Conservation (phyloP, 37 sponge, comb jelly and placozoan species). For the Aphrocallistes beatrix region DNA sequence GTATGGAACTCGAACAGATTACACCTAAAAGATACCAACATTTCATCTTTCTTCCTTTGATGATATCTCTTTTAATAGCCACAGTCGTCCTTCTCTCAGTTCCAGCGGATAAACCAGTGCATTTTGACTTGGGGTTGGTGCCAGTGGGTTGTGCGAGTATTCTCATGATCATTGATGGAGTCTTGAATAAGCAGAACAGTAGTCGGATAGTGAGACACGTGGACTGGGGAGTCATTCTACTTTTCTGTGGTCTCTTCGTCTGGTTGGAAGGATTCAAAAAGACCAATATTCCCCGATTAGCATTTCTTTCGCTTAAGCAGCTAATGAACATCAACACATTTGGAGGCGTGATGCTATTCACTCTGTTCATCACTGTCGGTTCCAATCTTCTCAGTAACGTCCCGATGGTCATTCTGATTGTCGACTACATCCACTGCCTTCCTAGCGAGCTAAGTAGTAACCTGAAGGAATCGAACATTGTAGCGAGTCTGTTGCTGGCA, state of each 20-base stretch:
- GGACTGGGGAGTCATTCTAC: slow-evolving; percentile 76
- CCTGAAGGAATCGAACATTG: slow-evolving; percentile 17
- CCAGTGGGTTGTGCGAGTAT: slow-evolving; percentile 47
- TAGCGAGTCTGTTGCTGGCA: slow-evolving; percentile 52
- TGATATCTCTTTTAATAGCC: background rate
- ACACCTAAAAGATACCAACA: no score
- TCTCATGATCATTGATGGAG: slow-evolving; percentile 54
- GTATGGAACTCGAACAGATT: no score
- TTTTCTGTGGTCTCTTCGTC: slow-evolving; percentile 74
- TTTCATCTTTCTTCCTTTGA: background rate
- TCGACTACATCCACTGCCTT: slow-evolving; percentile 12
- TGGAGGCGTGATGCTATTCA: slow-evolving; percentile 46
- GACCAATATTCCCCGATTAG: slow-evolving; percentile 39
- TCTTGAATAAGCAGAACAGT: slow-evolving; percentile 43
- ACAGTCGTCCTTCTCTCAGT: background rate
- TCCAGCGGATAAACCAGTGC: background rate
- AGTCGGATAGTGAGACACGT: slow-evolving; percentile 56
- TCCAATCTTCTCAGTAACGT: slow-evolving; percentile 79
- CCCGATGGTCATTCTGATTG: slow-evolving; percentile 61
- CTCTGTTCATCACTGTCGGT: slow-evolving; percentile 47
- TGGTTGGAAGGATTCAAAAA: slow-evolving; percentile 75
- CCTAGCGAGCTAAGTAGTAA: background rate
- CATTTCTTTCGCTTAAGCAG: slow-evolving; percentile 25
- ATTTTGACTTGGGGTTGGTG: slow-evolving; percentile 69
- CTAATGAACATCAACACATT: slow-evolving; percentile 29